Evolutionary conservation across 1,140 invertebrate genomes (phyloP).

Genomic region (Triops longicaudatus): DNA sequence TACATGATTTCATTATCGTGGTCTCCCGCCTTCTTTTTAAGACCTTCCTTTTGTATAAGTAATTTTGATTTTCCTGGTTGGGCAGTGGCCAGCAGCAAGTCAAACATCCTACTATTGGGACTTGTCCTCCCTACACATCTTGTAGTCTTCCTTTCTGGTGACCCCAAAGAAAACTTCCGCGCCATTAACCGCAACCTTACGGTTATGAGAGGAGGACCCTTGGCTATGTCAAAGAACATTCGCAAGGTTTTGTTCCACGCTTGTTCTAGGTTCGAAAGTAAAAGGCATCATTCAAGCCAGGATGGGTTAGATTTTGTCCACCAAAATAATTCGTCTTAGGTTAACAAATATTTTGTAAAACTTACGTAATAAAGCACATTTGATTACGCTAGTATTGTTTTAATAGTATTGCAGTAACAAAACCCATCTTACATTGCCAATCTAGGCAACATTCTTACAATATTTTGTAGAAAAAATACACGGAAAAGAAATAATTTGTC

Average conservation of each 20-base stretch:
- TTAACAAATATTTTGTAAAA: too few relatives aligned
- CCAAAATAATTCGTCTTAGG: too few relatives aligned
- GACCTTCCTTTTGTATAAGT: not conserved
- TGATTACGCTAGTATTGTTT: too few relatives aligned
- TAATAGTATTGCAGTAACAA: too few relatives aligned
- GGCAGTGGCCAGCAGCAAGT: not conserved
- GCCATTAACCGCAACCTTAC: conserved; percentile 4
- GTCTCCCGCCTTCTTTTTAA: conserved; percentile 14
- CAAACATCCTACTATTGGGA: not conserved
- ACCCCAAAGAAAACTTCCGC: not conserved
- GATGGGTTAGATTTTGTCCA: too few relatives aligned
- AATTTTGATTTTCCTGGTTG: not conserved
- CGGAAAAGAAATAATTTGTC: too few relatives aligned
- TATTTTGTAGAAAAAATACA: too few relatives aligned
- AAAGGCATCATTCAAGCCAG: not conserved
- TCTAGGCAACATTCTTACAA: too few relatives aligned
- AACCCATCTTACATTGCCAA: too few relatives aligned
- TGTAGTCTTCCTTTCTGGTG: not conserved
- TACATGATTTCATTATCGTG: conserved; percentile 8
- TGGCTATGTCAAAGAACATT: not conserved
- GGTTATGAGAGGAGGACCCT: conserved; percentile 6
- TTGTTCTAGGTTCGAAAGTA: not conserved
- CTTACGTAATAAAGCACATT: too few relatives aligned
- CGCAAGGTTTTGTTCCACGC: not conserved
- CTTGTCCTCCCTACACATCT: not conserved